Evolutionary conservation across 2,888 invertebrate species (phyloP).

Genomic region (Sphinx pinastri): DNA sequence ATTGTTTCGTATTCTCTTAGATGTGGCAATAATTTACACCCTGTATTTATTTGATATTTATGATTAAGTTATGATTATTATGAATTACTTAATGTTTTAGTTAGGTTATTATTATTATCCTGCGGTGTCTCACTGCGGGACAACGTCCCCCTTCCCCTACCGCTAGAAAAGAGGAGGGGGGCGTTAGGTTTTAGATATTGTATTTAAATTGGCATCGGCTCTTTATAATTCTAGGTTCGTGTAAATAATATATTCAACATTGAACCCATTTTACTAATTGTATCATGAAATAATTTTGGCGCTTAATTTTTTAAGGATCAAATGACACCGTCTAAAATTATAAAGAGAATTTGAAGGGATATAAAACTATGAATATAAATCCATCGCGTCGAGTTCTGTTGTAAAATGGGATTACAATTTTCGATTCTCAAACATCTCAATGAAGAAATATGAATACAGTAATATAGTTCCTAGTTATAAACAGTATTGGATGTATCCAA

Average conservation of each 20-base stretch:
- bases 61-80: conserved; percentile 22
- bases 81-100: conserved; percentile 23
- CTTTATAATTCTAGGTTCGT: conserved; percentile 18
- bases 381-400: conserved; percentile 17
- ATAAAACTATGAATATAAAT: conserved; percentile 19
- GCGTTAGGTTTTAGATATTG: conserved; percentile 12
- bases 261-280: too few relatives aligned
- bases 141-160: background rate
- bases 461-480: background rate
- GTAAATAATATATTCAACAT: background rate
- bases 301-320: background rate
- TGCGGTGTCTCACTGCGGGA: background rate
- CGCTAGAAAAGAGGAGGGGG: background rate
- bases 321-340: conserved; percentile 4
- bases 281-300: background rate
- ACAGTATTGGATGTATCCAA: background rate
- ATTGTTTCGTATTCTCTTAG: conserved; percentile 29
- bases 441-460: background rate
- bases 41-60: conserved; percentile 58
- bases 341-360: conserved; percentile 26
- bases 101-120: conserved; percentile 2
- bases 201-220: conserved; percentile 17
- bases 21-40: conserved; percentile 66
- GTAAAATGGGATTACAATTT: background rate
- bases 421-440: background rate